A percentile compares a stretch with the other conserved stretches of the same genome.
These are phyloP conservation scores for Drosophila monieri DNA, from an alignment of 2,888 invertebrate genomes.

Conservation along the genomic window DNA sequence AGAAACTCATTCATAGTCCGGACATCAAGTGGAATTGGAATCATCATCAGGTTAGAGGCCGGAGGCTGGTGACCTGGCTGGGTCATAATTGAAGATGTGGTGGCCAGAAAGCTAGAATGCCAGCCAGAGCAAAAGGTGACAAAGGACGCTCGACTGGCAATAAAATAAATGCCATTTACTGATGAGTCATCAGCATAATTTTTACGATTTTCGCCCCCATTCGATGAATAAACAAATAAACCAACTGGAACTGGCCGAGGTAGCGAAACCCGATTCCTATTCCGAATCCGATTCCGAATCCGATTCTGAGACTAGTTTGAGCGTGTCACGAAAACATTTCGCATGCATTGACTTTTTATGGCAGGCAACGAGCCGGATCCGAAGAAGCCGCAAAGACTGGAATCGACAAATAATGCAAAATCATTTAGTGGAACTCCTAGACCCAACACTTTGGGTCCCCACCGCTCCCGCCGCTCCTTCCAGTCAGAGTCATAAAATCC, in stretches of 20 bases:
- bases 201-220: conserved; percentile 70
- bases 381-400: conserved; percentile 15
- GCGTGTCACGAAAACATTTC: conserved; percentile 74
- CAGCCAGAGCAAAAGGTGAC: conserved; percentile 36
- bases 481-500: conserved; percentile 74
- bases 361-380: conserved; percentile 35
- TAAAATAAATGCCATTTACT: conserved; percentile 79
- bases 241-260: conserved; percentile 34
- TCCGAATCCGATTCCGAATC: conserved; percentile 23
- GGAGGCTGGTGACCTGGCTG: conserved; percentile 8
- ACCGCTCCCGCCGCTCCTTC: conserved; percentile 2
- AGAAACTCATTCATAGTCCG: conserved; percentile 72
- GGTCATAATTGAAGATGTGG: conserved; percentile 60
- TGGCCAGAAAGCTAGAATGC: conserved; percentile 1
- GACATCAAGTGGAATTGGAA: conserved; percentile 57
- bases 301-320: conserved; percentile 50
- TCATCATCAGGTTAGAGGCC: conserved; percentile 22
- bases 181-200: conserved; percentile 81
- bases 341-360: conserved; percentile 80
- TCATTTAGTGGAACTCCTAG: conserved; percentile 68
- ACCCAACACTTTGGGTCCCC: conserved; percentile 14
- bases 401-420: conserved; percentile 76
- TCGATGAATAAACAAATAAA: conserved; percentile 80
- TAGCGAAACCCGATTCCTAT: conserved; percentile 37
- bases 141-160: conserved; percentile 53